phyloP scores from a whole-genome alignment of 2,888 invertebrate species.

The Hirtodrosophila alboralis region DNA sequence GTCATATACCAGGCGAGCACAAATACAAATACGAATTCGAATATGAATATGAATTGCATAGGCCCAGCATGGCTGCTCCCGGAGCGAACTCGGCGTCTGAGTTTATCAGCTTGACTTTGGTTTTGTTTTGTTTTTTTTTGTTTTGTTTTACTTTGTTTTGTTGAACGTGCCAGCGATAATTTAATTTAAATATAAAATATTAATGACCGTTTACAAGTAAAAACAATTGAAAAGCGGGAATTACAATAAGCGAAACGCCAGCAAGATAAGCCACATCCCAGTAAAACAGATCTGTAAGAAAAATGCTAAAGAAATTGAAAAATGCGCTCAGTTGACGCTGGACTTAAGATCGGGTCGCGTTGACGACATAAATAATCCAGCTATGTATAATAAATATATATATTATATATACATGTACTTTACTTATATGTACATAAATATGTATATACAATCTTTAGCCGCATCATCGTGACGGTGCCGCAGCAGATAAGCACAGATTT shows the following conservation, averaged over 20 bases:
- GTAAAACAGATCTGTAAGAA: slow-evolving; percentile 29
- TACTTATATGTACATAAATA: slow-evolving; percentile 1
- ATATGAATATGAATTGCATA: no score
- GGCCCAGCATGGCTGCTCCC: slow-evolving; percentile 26
- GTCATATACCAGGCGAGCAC: slow-evolving; percentile 22
- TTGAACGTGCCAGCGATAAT: slow-evolving; percentile 54
- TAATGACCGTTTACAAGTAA: slow-evolving; percentile 49
- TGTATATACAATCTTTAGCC: slow-evolving; percentile 33
- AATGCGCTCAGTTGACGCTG: slow-evolving; percentile 20
- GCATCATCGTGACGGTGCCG: slow-evolving; percentile 60
- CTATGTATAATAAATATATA: slow-evolving; percentile 9
- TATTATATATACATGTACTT: slow-evolving; percentile 7
- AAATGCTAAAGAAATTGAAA: slow-evolving; percentile 42
- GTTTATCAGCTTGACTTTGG: slow-evolving; percentile 50
- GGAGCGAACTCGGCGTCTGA: slow-evolving; percentile 11
- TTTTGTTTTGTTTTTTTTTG: slow-evolving; percentile 27
- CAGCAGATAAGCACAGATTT: slow-evolving; percentile 40
- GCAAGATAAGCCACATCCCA: slow-evolving; percentile 45
- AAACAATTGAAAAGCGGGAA: slow-evolving; percentile 36
- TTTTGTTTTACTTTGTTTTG: slow-evolving; percentile 38
- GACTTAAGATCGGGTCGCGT: slow-evolving; percentile 35
- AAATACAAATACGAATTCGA: slow-evolving; percentile 3
- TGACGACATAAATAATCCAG: slow-evolving; percentile 46
- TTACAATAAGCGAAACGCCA: slow-evolving; percentile 39
- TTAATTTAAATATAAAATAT: slow-evolving; percentile 68